phyloP scores from a whole-genome alignment of 2,888 invertebrate genomes.

The Hemistola chrysoprasaria region DNA sequence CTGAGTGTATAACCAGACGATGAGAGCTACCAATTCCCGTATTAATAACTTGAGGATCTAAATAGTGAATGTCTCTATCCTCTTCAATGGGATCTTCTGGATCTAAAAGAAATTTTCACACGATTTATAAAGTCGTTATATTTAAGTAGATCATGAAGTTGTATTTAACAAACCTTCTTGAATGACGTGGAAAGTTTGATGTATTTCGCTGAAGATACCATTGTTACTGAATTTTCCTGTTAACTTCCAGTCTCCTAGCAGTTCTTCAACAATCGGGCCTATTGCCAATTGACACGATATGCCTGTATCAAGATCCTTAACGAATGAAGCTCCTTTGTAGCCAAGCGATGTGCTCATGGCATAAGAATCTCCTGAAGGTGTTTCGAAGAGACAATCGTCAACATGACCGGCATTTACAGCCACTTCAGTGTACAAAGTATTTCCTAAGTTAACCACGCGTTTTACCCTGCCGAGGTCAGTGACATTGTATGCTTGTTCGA shows the following conservation, averaged over 20 bases:
- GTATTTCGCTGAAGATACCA: slow-evolving; percentile 34
- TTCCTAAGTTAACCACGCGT: slow-evolving; percentile 35
- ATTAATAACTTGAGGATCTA: slow-evolving; percentile 19
- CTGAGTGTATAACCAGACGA: slow-evolving; percentile 33
- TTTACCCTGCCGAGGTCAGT: slow-evolving; percentile 28
- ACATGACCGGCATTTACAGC: slow-evolving; percentile 24
- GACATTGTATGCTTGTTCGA: slow-evolving; percentile 44
- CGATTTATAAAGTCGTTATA: too few relatives aligned
- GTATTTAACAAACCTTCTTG: slow-evolving; percentile 40
- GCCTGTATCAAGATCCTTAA: slow-evolving; percentile 9
- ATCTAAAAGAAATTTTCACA: slow-evolving; percentile 35
- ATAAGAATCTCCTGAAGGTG: slow-evolving; percentile 31
- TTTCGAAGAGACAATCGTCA: slow-evolving; percentile 34
- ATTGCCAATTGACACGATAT: slow-evolving; percentile 35
- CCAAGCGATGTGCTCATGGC: slow-evolving; percentile 8
- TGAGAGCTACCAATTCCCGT: slow-evolving; percentile 33
- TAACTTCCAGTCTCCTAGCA: slow-evolving; percentile 44
- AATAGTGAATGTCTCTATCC: slow-evolving; percentile 29
- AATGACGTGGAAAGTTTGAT: slow-evolving; percentile 33
- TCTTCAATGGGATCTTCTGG: slow-evolving; percentile 41
- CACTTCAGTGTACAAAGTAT: slow-evolving; percentile 28
- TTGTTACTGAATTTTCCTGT: slow-evolving; percentile 44
- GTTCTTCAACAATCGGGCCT: slow-evolving; percentile 34
- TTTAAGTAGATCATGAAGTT: not conserved
- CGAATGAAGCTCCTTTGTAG: slow-evolving; percentile 32